Base-by-base conservation (phyloP, 2,113 vertebrate genomes). In the Callipepla squamata region DNA sequence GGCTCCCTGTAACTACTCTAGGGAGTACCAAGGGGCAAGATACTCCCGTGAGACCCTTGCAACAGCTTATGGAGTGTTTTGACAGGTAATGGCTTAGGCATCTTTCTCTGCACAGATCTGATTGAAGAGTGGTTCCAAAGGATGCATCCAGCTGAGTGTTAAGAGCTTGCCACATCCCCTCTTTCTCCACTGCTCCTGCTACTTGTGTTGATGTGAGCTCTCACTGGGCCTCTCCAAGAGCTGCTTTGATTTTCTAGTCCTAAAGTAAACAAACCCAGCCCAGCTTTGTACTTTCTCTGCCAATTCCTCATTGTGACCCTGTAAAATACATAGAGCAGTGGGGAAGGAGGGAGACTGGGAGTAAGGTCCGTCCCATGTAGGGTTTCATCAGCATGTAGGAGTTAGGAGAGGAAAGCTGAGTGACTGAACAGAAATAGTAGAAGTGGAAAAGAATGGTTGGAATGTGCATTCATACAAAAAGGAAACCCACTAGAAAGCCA, bases 311-410 rank as follows among this genome's bases (percentile, higher is more conserved):
- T 28, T 1, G 1, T 16, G 50, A 42, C 40, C 59, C 34, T 23
- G 22, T 73, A 66, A 89, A 80, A 55, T 42, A 13, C 53, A 12
- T 20, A 44, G 32, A 73, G 7, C 5, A 1, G 23, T 28, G 48
- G 34, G 14, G 20, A 50, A 6, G 16, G 45, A 75, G 57, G 34
- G 55, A 38, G 9, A 19, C 16, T 1, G 1, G 7, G 34, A 2
- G 0, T 77, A 38, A 61, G 7, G 36, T 65, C 30, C 34, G 74
- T 57, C 26, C 26, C 18, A 2, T 1, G 0, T 1, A 7, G 10
- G 6, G 14, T 65, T 17, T 25, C 68, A 30, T 48, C 23, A 62
- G 0, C 65, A 89, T 53, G 11, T n/a, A 5, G 1, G 36, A 50
- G 4, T n/a, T 34, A 15, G 13, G 50, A 51, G 58, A 38, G 14